Conservation (phyloP, 1,140 invertebrate species). For the Teleogryllus occipitalis region DNA sequence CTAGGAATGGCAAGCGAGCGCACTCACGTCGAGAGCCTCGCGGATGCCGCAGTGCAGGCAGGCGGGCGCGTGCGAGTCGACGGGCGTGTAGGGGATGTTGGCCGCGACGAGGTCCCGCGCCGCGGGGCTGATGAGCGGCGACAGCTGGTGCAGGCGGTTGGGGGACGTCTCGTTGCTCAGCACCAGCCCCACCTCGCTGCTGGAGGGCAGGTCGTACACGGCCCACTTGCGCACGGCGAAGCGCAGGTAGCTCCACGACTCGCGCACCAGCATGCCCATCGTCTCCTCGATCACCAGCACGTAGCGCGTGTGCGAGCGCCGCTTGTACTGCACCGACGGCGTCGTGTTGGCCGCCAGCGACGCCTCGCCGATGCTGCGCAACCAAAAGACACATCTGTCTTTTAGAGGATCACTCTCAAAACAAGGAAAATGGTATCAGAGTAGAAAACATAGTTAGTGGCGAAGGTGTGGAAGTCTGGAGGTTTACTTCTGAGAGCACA, state of each 20-base stretch:
- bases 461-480: too few relatives aligned
- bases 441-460: too few relatives aligned
- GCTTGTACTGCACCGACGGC: slow-evolving; percentile 40
- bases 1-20: background rate
- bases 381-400: background rate
- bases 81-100: slow-evolving; percentile 42
- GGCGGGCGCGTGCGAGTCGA: slow-evolving; percentile 36
- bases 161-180: slow-evolving; percentile 36
- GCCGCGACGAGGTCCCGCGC: slow-evolving; percentile 39
- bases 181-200: slow-evolving; percentile 39
- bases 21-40: slow-evolving; percentile 38
- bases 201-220: slow-evolving; percentile 41
- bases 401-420: too few relatives aligned
- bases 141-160: slow-evolving; percentile 30
- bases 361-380: slow-evolving; percentile 13
- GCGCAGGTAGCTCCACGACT: slow-evolving; percentile 50
- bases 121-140: slow-evolving; percentile 30
- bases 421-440: too few relatives aligned
- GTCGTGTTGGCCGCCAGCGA: slow-evolving; percentile 27
- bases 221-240: slow-evolving; percentile 48
- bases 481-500: too few relatives aligned
- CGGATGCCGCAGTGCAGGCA: slow-evolving; percentile 43
- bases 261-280: slow-evolving; percentile 44
- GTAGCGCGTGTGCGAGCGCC: slow-evolving; percentile 40
- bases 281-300: slow-evolving; percentile 46